Evolutionary conservation across 2,797 vertebrate species (phyloP).

Genomic region (Anabacerthia variegaticeps): DNA sequence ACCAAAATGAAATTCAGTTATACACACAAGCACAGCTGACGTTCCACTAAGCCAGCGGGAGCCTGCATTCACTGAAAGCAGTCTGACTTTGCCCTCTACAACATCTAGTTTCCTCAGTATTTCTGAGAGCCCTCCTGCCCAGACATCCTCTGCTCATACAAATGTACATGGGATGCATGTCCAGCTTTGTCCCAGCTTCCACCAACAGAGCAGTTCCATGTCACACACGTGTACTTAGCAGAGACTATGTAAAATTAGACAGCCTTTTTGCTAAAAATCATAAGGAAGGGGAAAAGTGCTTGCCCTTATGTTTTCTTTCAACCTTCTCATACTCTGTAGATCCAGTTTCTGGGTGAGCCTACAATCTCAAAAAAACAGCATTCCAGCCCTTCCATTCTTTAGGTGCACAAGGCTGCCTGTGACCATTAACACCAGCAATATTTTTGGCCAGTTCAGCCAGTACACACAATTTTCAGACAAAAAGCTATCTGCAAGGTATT

Average conservation of each 20-base stretch:
- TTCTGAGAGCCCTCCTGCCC: neutral
- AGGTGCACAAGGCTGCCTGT: neutral
- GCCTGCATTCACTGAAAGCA: neutral
- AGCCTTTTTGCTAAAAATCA: neutral
- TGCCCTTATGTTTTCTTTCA: neutral
- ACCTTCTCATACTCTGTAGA: neutral
- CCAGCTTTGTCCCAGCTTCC: neutral
- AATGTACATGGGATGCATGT: rapidly evolving
- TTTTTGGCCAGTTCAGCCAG: neutral
- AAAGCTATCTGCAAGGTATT: neutral
- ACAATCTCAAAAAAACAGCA: neutral
- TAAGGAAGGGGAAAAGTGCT: neutral
- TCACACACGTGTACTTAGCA: neutral
- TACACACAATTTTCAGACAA: neutral
- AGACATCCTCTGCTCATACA: rapidly evolving
- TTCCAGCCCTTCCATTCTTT: neutral
- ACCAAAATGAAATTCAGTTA: neutral
- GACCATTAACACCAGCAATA: neutral
- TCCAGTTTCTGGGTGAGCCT: neutral
- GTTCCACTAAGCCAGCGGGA: neutral
- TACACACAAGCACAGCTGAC: rapidly evolving
- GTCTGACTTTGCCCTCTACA: neutral
- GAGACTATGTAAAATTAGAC: neutral
- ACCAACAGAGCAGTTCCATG: neutral
- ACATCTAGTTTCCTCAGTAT: neutral